phyloP scores from a whole-genome alignment of 2,113 vertebrate genomes.

The Dolichotis patagonum region DNA sequence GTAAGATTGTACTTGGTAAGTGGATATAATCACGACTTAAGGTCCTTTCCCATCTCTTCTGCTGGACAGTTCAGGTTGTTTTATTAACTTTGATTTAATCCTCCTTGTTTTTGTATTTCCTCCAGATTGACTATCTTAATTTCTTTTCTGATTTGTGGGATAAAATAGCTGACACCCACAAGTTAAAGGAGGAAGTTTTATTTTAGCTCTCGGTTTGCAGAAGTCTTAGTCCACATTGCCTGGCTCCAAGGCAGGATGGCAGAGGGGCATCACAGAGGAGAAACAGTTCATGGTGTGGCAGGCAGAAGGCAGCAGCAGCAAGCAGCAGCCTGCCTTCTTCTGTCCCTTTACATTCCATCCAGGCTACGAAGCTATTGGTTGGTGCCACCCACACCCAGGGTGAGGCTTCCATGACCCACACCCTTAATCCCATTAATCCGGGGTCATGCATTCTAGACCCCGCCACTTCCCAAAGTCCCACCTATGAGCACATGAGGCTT shows the following conservation, averaged over 20 bases:
- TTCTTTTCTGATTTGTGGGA: not conserved
- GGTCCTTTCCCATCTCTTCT: not conserved
- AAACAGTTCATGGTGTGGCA: not conserved
- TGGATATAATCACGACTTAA: not conserved
- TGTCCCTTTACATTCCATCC: not conserved
- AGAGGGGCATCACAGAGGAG: not conserved
- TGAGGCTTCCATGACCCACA: not conserved
- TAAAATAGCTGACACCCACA: not conserved
- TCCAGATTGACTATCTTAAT: not conserved
- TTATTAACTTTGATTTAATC: not conserved
- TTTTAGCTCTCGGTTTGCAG: not conserved
- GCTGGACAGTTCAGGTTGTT: not conserved
- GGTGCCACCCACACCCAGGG: not conserved
- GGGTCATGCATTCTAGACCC: not conserved
- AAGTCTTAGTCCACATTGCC: not conserved
- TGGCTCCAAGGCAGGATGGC: not conserved
- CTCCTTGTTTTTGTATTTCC: not conserved
- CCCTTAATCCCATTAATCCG: not conserved
- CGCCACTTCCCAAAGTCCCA: not conserved
- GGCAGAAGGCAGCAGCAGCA: not conserved
- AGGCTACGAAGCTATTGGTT: not conserved
- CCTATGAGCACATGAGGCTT: not conserved
- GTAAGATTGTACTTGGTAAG: not conserved
- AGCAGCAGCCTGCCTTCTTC: not conserved
- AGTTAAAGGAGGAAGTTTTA: not conserved